Evolutionary conservation across 2,797 vertebrate genomes (phyloP), one percentile per base, ranked within the genome.

Genomic region (Amazona ochrocephala): DNA sequence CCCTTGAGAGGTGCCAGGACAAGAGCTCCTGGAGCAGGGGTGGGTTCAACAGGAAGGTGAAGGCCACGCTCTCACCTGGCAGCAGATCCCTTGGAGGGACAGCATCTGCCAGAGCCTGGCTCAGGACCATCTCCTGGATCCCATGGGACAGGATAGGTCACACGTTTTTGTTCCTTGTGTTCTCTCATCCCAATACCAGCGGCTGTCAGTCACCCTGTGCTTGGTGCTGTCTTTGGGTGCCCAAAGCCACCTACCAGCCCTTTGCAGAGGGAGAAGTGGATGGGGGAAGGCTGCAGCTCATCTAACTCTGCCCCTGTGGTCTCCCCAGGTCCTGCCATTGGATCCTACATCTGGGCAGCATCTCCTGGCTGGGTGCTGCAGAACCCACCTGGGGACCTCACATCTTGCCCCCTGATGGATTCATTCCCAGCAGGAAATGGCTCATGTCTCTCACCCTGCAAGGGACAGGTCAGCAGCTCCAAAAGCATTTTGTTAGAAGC

Each of bases 161-260:
- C 37, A 44, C 0, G 0, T 29, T 41, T 75, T 22, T 60, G 41
- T 58, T 67, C 2, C 0, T 18, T 53, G 9, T 60, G 8, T 53
- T 79, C 68, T 71, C 30, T 18, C 2, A 30, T 21, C n/a, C 22
- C 37, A 30, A 70, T 1, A 0, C 60, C 34, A 44, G 51, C 8
- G n/a, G 32, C 56, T 42, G 42, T 42, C 62, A 44, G 62, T 67
- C 62, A 45, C 6, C 26, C 58, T 11, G 6, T 23, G 37, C 10
- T 24, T 30, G 45, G 30, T 70, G 60, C 50, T 45, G 48, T 21
- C 39, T 45, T 20, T 0, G 4, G 27, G 29, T 5, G 13, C 5
- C 37, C 61, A 45, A 34, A 84, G 67, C 26, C 75, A 30, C 45
- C 20, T 2, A 0, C 67, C 73, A 74, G 47, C 14, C 58, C 44